phyloP scores from a whole-genome alignment of 2,888 invertebrate species.

The Eupithecia dodoneata region DNA sequence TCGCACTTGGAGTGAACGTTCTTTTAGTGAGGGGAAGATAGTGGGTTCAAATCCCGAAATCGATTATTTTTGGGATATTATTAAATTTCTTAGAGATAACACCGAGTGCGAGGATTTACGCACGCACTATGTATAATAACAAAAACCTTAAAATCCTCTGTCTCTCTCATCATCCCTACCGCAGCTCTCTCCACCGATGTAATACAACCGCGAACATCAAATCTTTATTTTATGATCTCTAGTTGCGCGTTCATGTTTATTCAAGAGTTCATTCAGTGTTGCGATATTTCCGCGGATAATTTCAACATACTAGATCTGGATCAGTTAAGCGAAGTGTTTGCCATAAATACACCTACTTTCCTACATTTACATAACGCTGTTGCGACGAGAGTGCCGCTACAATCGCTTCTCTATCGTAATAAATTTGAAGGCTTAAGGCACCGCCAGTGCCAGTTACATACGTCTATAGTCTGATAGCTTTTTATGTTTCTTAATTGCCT shows the following conservation, averaged over 20 bases:
- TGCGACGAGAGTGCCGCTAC: slow-evolving; percentile 23
- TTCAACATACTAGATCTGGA: slow-evolving; percentile 43
- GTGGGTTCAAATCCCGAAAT: too few relatives aligned
- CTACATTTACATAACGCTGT: slow-evolving; percentile 49
- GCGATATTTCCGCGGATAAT: slow-evolving; percentile 35
- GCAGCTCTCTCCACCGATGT: slow-evolving; percentile 13
- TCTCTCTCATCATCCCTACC: slow-evolving; percentile 1
- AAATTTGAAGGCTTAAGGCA: slow-evolving; percentile 27
- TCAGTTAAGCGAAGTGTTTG: slow-evolving; percentile 46
- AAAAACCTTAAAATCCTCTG: too few relatives aligned
- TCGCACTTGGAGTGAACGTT: too few relatives aligned
- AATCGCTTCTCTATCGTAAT: slow-evolving; percentile 29
- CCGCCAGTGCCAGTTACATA: slow-evolving; percentile 35
- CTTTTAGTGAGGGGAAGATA: too few relatives aligned
- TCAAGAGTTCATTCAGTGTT: slow-evolving; percentile 29
- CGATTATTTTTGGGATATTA: too few relatives aligned
- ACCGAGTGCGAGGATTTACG: too few relatives aligned
- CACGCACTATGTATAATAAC: too few relatives aligned
- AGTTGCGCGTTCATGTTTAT: slow-evolving; percentile 29
- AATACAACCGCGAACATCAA: slow-evolving; percentile 20
- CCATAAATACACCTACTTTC: slow-evolving; percentile 49
- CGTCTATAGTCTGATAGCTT: slow-evolving; percentile 34
- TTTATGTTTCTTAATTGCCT: slow-evolving; percentile 48
- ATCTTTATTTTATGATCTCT: slow-evolving; percentile 30
- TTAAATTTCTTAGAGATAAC: too few relatives aligned